Conservation (phyloP, 2,113 vertebrate genomes). For the Podarcis muralis region DNA sequence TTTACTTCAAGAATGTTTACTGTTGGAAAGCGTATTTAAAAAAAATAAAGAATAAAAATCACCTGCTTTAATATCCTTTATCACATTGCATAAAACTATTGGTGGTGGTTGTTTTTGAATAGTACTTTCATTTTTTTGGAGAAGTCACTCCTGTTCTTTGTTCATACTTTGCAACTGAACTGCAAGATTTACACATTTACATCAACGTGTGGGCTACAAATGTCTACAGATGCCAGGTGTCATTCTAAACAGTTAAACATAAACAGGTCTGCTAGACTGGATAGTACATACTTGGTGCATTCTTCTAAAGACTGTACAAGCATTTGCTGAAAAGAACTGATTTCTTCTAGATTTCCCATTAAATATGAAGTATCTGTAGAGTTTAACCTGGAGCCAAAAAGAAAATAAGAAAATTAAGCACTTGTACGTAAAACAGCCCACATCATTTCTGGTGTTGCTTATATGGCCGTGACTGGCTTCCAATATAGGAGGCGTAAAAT, state of each 20-base stretch:
- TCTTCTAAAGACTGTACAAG: slow-evolving; percentile 97
- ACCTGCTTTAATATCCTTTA: neutral
- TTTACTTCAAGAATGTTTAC: neutral
- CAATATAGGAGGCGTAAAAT: neutral
- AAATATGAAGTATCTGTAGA: slow-evolving; percentile 83
- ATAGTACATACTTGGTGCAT: slow-evolving; percentile 90
- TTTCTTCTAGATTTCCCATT: slow-evolving; percentile 96
- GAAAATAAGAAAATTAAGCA: neutral
- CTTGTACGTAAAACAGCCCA: neutral
- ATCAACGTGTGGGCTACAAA: neutral
- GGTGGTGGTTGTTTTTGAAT: neutral
- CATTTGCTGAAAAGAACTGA: slow-evolving; percentile 96
- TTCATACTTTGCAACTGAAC: slow-evolving; percentile 19
- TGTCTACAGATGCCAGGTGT: neutral
- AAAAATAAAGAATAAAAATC: neutral
- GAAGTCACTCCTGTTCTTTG: neutral
- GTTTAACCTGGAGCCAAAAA: slow-evolving; percentile 80
- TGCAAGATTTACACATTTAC: neutral
- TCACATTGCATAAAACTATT: neutral
- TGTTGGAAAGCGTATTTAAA: neutral
- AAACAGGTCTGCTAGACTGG: neutral
- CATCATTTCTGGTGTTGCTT: neutral
- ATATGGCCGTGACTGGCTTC: neutral
- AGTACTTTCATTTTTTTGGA: slow-evolving; percentile 11
- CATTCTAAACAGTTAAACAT: neutral